Evolutionary conservation across 2,888 invertebrate species (phyloP), one percentile per base, ranked within the genome.

Genomic region (Eupelmus urozonus): DNA sequence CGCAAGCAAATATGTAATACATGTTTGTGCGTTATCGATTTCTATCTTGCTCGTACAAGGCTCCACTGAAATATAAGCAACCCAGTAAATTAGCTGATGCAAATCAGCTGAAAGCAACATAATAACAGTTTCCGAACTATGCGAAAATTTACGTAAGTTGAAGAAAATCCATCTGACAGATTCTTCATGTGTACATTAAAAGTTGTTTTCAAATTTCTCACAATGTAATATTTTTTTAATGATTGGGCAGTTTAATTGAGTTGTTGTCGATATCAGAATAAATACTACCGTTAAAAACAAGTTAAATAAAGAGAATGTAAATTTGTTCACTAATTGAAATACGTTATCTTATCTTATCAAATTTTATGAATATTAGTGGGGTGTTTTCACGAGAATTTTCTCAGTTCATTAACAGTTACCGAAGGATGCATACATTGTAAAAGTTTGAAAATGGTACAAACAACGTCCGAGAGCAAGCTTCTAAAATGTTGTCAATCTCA

Each of bases 11-110:
- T 57, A 57, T 55, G 57, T 57, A 25, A 42, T 23, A 57, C 42
- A 20, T 42, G 69, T 55, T 57, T 53, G 59, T 45, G 20, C 29
- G 45, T 57, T 70, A 70, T 57, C 57, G 57, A 69, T 69, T 20
- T 23, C 53, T 53, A 66, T 66, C 66, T 66, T 20, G 66, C 53
- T 27, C 34, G 63, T 63, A 45, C n/a, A 45, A 5, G 45, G 25
- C 25, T 45, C n/a, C n/a, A 16, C 25, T 42, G 11, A 63, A 75
- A 60, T 62, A 69, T 76, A 69, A 69, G 62, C 69, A 69, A 53
- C 55, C 51, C 27, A 62, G 76, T 42, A 76, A 69, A 69, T 65
- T 76, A 76, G 34, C 59, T 59, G 76, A 65, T 65, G 59, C 57
- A 60, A 76, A 65, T 55, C 53, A 71, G n/a, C 66, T 40, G 25